A percentile compares a stretch with the other conserved stretches of the same genome.
phyloP scores from a whole-genome alignment of 2,113 vertebrate genomes.

The Menura novaehollandiae region DNA sequence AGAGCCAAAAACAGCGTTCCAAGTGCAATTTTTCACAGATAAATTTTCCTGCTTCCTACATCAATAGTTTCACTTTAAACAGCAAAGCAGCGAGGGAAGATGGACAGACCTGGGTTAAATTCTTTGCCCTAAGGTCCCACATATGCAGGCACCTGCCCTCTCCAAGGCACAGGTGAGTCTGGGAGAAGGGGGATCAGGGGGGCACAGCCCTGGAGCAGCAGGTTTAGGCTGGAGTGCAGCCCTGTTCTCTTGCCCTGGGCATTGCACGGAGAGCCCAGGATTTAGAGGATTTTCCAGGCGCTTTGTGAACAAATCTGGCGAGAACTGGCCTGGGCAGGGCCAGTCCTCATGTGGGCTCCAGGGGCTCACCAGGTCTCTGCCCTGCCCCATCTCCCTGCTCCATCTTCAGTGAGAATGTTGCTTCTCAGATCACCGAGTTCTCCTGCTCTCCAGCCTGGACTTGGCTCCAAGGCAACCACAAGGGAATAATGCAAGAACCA shows the following conservation, averaged over 20 bases:
- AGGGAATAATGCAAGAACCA: background rate
- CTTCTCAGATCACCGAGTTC: rapidly evolving
- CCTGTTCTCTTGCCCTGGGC: rapidly evolving
- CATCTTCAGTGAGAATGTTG: background rate
- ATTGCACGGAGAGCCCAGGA: background rate
- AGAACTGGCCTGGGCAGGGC: background rate
- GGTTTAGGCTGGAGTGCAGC: background rate
- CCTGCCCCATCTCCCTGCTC: background rate
- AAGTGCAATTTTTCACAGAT: constrained; percentile 83
- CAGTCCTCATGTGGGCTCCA: rapidly evolving
- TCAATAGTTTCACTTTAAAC: constrained; percentile 73
- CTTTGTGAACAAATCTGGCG: background rate
- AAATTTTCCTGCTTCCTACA: constrained; percentile 62
- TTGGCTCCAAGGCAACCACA: background rate
- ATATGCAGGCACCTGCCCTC: background rate
- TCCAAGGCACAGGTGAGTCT: background rate
- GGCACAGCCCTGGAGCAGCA: background rate
- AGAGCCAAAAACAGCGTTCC: constrained; percentile 80
- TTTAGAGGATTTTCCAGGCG: background rate
- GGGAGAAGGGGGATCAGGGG: background rate
- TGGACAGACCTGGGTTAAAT: constrained; percentile 75
- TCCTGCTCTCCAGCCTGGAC: background rate
- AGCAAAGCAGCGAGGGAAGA: constrained; percentile 67
- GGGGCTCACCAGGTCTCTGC: background rate
- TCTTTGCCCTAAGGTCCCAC: constrained; percentile 1